phyloP scores from a whole-genome alignment of 2,113 vertebrate genomes.

The Paratilapia polleni region DNA sequence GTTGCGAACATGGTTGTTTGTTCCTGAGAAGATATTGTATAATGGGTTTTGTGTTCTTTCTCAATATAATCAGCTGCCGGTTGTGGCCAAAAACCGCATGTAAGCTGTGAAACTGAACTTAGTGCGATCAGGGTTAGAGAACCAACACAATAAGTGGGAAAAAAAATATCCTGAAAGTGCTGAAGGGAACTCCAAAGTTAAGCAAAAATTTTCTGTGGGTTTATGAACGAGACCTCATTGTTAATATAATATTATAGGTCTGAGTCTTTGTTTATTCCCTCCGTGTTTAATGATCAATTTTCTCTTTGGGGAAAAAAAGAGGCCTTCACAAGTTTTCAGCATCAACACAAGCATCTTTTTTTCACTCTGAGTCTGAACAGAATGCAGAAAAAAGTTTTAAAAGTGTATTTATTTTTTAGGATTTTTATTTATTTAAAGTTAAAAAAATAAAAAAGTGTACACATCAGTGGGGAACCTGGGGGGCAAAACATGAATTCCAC shows the following conservation, averaged over 20 bases:
- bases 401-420: background rate
- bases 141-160: background rate
- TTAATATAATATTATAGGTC: too few species aligned
- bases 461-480: background rate
- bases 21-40: background rate
- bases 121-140: background rate
- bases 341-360: background rate
- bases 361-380: background rate
- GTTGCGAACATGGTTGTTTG: background rate
- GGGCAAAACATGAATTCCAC: background rate
- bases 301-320: rapidly evolving
- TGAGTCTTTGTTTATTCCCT: background rate
- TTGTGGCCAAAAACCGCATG: background rate
- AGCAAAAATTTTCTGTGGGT: background rate
- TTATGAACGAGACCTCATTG: background rate
- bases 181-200: background rate
- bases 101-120: background rate
- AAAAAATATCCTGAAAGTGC: background rate
- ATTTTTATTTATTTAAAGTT: background rate
- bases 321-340: background rate
- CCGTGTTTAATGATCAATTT: background rate
- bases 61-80: background rate
- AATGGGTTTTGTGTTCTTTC: background rate
- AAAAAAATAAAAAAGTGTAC: too few species aligned
- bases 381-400: background rate